Percentiles rank a stretch among this genome's conserved stretches.
Evolutionary conservation across 2,797 vertebrate species (phyloP).

Genomic region (Cossypha niveicapilla): DNA sequence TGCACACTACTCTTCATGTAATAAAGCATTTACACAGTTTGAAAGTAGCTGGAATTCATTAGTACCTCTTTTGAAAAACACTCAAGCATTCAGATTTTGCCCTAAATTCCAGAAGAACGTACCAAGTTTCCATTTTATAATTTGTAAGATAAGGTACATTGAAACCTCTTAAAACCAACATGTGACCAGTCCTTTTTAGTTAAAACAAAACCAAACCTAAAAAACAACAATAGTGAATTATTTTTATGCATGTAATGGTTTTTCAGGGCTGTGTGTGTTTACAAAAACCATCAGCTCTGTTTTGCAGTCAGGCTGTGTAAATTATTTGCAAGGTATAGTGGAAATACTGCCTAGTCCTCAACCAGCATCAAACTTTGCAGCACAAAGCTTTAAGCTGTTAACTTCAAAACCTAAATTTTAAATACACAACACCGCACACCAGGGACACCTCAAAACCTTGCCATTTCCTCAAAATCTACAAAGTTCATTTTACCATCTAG

Average conservation of each 20-base stretch:
- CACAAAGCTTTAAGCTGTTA: conserved; percentile 27
- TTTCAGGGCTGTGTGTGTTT: not conserved
- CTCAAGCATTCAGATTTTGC: not conserved
- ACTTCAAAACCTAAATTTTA: conserved; percentile 35
- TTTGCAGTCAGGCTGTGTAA: not conserved
- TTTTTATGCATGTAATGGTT: not conserved
- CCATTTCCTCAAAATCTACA: conserved; percentile 56
- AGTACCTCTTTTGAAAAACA: not conserved
- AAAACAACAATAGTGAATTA: not conserved
- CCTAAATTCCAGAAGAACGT: not conserved
- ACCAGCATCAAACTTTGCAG: not conserved
- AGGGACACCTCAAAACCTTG: conserved; percentile 41
- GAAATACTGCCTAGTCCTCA: conserved; percentile 18
- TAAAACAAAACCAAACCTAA: not conserved
- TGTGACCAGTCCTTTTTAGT: not conserved
- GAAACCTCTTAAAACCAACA: not conserved
- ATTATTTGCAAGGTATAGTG: conserved; percentile 31
- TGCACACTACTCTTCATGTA: not conserved
- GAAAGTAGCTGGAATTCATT: conserved; percentile 1
- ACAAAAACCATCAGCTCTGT: not conserved
- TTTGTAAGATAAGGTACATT: not conserved
- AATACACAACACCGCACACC: not conserved
- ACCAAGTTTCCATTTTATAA: not conserved
- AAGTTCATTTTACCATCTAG: conserved; percentile 52
- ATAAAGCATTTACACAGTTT: not conserved